A percentile compares a stretch with the other conserved stretches of the same genome.
Evolutionary conservation across 1,140 invertebrate species (phyloP).

Genomic region (Hypothenemus hampei): DNA sequence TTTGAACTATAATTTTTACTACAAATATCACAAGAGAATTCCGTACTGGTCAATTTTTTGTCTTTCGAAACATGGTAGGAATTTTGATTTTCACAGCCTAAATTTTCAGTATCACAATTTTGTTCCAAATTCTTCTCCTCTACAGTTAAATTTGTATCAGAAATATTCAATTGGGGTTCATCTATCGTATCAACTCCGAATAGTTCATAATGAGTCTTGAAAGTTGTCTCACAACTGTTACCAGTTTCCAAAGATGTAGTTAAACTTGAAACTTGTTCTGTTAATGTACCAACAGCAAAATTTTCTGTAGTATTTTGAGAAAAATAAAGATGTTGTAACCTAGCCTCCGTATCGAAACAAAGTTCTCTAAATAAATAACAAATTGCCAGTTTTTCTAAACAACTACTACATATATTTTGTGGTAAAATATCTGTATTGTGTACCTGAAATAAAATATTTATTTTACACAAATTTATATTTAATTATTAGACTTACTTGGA

Average conservation of each 20-base stretch:
- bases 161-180: too few relatives aligned
- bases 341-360: conserved; percentile 30
- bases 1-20: conserved; percentile 34
- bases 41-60: too few relatives aligned
- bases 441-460: conserved; percentile 26
- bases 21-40: conserved; percentile 33
- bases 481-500: conserved; percentile 22
- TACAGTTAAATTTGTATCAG: not conserved
- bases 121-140: conserved; percentile 1
- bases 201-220: not conserved
- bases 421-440: conserved; percentile 31
- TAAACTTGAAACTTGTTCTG: too few relatives aligned
- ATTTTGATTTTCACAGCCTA: conserved; percentile 18
- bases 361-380: conserved; percentile 35
- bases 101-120: conserved; percentile 9
- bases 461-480: too few relatives aligned
- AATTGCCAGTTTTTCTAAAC: conserved; percentile 34
- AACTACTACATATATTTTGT: conserved; percentile 34
- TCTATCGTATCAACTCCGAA: not conserved
- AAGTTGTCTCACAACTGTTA: too few relatives aligned
- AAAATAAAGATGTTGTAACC: too few relatives aligned
- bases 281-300: too few relatives aligned
- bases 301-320: too few relatives aligned
- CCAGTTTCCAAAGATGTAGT: too few relatives aligned
- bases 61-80: too few relatives aligned